Base-by-base conservation (phyloP, 2,113 vertebrate genomes). In the Rhabdornis inornatus region DNA sequence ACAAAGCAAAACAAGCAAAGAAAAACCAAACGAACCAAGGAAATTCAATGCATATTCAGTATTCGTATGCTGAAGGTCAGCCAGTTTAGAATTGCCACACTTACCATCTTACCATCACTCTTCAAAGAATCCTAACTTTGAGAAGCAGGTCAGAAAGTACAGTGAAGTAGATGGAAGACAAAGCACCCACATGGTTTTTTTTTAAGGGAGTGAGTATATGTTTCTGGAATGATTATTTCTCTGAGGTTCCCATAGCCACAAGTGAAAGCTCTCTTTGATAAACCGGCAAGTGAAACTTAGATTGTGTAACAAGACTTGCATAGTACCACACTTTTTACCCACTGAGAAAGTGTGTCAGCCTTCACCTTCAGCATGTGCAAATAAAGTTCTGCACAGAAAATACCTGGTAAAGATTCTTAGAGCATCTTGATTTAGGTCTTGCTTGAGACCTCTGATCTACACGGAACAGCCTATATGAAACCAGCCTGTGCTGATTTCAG, bases 131-230 rank as follows among this genome's bases (percentile, higher is more conserved):
- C 10, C 0, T 52, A 89, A 44, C 20, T 39, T 55, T 18, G 10
- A 72, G 45, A 66, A 22, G 50, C 4, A 7, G 21, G 5, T 42
- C 69, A 59, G 65, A 76, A 15, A 84, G 42, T 52, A 45, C 39
- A 66, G 33, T 18, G 25, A 84, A 27, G 22, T 6, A 59, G 19
- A 25, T 35, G 17, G 33, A 47, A 86, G 40, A 85, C 37, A 76
- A 64, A 65, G 57, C 22, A 56, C 2, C 3, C 16, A 30, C 2
- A 4, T 40, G 25, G 57, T 0, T 0, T 13, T n/a, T 45, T 64
- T 64, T 55, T 27, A 8, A 23, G 56, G 50, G 15, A 64, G 28
- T 20, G 7, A 44, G 6, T 53, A 23, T 31, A 25, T 4, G 16
- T 89, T 61, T 56, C 40, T 59, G 72, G 27, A 63, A 19, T 50